Conservation (phyloP, 2,113 vertebrate species). For the Protobothrops mucrosquamatus region DNA sequence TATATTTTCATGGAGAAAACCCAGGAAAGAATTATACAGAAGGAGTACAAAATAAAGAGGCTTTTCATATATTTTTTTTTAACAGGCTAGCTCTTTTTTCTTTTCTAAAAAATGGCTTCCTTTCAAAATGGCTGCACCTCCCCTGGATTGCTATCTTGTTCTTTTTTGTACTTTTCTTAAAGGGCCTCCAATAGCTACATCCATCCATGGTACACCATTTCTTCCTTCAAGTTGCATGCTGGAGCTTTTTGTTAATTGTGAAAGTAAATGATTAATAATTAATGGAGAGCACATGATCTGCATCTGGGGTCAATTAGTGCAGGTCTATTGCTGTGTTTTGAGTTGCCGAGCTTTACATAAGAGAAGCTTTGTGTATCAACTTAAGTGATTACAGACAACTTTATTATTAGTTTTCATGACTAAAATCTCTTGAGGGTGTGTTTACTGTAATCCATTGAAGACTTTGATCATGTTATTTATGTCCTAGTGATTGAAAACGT, state of each 20-base stretch:
- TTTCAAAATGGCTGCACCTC: not conserved
- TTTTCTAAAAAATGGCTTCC: not conserved
- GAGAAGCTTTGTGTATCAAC: not conserved
- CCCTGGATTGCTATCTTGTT: not conserved
- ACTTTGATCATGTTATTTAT: not conserved
- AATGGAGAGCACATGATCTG: not conserved
- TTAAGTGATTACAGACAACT: not conserved
- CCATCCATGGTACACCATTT: not conserved
- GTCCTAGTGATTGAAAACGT: not conserved
- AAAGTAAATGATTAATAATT: not conserved
- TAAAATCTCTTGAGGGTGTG: not conserved
- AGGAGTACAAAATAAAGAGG: not conserved
- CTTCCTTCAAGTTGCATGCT: not conserved
- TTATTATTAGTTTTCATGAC: not conserved
- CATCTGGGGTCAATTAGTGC: not conserved
- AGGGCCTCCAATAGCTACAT: not conserved
- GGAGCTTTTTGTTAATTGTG: not conserved
- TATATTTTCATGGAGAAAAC: not conserved
- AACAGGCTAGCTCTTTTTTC: not conserved
- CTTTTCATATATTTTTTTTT: not conserved
- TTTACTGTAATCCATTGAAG: not conserved
- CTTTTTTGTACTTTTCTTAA: not conserved
- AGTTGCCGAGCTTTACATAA: not conserved
- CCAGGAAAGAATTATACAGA: not conserved
- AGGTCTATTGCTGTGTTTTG: not conserved